Conservation (phyloP, 2,888 invertebrate species). For the Myathropa florea region DNA sequence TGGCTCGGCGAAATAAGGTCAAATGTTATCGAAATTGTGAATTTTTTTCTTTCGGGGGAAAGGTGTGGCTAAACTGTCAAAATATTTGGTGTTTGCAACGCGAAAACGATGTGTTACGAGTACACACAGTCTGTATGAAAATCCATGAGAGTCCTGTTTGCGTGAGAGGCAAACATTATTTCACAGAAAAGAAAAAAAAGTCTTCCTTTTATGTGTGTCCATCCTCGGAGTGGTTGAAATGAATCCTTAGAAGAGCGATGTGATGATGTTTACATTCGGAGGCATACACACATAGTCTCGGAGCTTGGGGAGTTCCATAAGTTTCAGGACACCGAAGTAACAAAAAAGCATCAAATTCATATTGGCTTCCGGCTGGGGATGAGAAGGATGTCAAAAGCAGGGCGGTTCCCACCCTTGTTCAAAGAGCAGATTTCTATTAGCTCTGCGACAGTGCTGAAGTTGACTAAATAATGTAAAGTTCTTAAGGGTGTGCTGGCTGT, state of each 20-base stretch:
- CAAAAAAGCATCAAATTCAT: not conserved
- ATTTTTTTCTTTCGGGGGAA: not conserved
- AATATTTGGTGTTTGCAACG: not conserved
- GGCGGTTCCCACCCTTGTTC: not conserved
- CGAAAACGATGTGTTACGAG: not conserved
- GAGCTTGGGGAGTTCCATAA: not conserved
- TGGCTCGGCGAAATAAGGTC: not conserved
- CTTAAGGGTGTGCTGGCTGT: not conserved
- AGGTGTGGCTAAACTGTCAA: conserved; percentile 53
- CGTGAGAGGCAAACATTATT: not conserved
- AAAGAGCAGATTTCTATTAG: not conserved
- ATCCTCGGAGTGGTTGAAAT: not conserved
- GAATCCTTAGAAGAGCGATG: not conserved
- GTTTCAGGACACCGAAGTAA: not conserved
- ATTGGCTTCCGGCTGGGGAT: not conserved
- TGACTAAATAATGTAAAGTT: not conserved
- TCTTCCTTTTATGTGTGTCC: not conserved
- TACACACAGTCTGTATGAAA: not conserved
- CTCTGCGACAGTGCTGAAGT: not conserved
- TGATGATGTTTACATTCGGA: not conserved
- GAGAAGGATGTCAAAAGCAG: not conserved
- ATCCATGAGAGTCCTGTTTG: not conserved
- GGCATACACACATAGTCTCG: not conserved
- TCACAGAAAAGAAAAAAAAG: not conserved
- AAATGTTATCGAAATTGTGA: not conserved